Base-by-base conservation (phyloP, 2,113 vertebrate species). In the Engraulis encrasicolus region DNA sequence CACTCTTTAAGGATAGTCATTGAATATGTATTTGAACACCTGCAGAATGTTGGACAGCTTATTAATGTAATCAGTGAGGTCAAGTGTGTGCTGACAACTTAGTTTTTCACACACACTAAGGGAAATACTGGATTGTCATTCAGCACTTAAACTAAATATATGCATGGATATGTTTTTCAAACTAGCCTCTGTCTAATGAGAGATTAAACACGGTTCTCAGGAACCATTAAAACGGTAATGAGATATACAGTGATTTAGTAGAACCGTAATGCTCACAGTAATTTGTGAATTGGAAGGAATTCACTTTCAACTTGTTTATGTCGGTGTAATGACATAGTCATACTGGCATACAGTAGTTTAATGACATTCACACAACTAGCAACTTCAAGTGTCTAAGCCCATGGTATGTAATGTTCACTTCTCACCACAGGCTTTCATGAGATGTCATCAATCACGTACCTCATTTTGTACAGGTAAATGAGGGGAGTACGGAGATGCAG, bases 321-420 rank as follows among this genome's bases (percentile, higher is more conserved):
- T 81, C 79, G 79, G 23, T 52, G 77, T 87, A 85, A 80, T 82
- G 52, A 84, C 37, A 34, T 36, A 5, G 74, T 61, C 27, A 82
- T 88, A 79, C 85, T n/a, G n/a, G n/a, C n/a, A n/a, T n/a, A n/a
- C n/a, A n/a, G 83, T 82, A 85, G 83, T 85, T 88, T 52, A 87
- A 83, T 36, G 31, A 18, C 36, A 77, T 49, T 36, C 82, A 85
- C 79, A 85, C 49, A 23, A 61, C 54, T 1, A 61, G 54, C n/a
- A 61, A 79, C 83, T 54, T 66, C 19, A 78, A 45, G 37, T 48
- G 11, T 31, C 58, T 58, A n/a, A n/a, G n/a, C n/a, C n/a, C n/a
- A n/a, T n/a, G n/a, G n/a, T n/a, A n/a, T n/a, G n/a, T n/a, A n/a
- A n/a, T n/a, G n/a, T n/a, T n/a, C n/a, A n/a, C n/a, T n/a, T n/a